These are phyloP conservation scores for Reinhardtius hippoglossoides DNA, from an alignment of 2,113 vertebrate genomes.

Conservation along the genomic window DNA sequence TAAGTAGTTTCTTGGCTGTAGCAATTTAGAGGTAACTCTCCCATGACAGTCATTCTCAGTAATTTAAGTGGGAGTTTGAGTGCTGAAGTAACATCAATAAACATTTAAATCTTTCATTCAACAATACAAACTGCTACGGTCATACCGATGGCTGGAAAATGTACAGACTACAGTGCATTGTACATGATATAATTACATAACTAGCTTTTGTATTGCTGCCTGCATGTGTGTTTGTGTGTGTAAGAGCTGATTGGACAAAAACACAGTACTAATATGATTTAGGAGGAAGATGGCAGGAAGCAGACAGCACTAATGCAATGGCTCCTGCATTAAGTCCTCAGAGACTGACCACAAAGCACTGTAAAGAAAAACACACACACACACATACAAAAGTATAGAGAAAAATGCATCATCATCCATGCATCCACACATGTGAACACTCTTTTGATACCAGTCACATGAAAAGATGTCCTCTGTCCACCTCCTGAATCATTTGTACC, in stretches of 20 bases:
- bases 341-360: slow-evolving; percentile 53
- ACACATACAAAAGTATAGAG: not conserved
- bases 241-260: slow-evolving; percentile 69
- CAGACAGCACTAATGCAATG: slow-evolving; percentile 76
- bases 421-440: not conserved
- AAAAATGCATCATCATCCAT: slow-evolving; percentile 21
- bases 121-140: slow-evolving; percentile 1
- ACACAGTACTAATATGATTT: slow-evolving; percentile 75
- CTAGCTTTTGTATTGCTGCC: not conserved
- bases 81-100: no score
- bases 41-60: no score
- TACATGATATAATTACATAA: not conserved
- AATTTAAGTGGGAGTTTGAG: no score
- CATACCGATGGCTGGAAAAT: not conserved
- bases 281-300: slow-evolving; percentile 70
- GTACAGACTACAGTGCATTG: not conserved
- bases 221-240: slow-evolving; percentile 4
- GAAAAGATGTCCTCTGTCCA: slow-evolving; percentile 57
- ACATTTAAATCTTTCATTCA: no score
- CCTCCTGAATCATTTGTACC: slow-evolving; percentile 53
- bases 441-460: slow-evolving; percentile 9
- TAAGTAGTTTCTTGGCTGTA: no score
- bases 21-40: no score
- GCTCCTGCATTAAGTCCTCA: slow-evolving; percentile 70
- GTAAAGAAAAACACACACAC: slow-evolving; percentile 17